phyloP scores from a whole-genome alignment of 2,888 invertebrate species.

The Parochlus steinenii region DNA sequence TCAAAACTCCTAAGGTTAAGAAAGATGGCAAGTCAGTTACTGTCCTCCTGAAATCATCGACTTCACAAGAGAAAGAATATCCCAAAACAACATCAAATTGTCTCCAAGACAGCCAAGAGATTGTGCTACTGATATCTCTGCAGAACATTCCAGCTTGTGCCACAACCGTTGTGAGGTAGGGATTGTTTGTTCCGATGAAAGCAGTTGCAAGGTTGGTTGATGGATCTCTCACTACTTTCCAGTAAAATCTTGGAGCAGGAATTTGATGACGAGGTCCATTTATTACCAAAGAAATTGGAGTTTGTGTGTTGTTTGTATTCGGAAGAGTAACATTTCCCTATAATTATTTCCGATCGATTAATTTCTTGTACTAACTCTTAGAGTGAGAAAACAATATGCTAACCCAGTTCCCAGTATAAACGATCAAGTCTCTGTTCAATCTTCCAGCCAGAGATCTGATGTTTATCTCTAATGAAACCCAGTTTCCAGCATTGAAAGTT shows the following conservation, averaged over 20 bases:
- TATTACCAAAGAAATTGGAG: conserved; percentile 21
- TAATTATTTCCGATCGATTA: too few species aligned
- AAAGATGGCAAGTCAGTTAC: too few species aligned
- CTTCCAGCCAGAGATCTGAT: conserved; percentile 19
- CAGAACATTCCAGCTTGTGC: conserved; percentile 20
- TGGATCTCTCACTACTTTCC: conserved; percentile 30
- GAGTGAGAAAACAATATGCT: background rate
- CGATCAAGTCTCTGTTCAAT: conserved; percentile 16
- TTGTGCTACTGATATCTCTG: conserved; percentile 18
- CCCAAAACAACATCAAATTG: conserved; percentile 18
- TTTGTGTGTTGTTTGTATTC: conserved; percentile 19
- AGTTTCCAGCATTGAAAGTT: conserved; percentile 29
- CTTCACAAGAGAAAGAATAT: conserved; percentile 26
- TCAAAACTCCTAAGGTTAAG: too few species aligned
- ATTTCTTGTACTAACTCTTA: too few species aligned
- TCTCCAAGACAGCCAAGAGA: conserved; percentile 22
- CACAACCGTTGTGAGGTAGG: conserved; percentile 18
- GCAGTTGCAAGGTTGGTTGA: conserved; percentile 22
- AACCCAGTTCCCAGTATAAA: conserved; percentile 26
- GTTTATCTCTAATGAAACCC: conserved; percentile 23
- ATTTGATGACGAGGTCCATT: conserved; percentile 17
- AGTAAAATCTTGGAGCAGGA: conserved; percentile 26
- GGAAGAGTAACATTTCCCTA: conserved; percentile 23
- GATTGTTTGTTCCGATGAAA: too few species aligned
- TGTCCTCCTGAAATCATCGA: conserved; percentile 19